phyloP scores from a whole-genome alignment of 2,888 invertebrate species.

The Caenorhabditis sp. region DNA sequence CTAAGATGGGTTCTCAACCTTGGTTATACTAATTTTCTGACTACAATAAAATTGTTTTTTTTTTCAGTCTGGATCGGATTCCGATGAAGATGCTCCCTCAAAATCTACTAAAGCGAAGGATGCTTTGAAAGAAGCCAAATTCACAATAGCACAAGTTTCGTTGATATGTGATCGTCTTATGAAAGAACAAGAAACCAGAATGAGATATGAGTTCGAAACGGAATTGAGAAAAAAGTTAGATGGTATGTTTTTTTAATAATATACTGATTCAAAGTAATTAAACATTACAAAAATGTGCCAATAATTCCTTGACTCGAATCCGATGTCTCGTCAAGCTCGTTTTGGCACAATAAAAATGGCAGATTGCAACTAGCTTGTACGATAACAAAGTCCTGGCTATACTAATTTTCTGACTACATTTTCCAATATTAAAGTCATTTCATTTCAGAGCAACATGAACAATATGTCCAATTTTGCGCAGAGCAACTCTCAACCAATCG shows the following conservation, averaged over 20 bases:
- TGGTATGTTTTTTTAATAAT: slow-evolving; percentile 64
- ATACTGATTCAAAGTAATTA: background rate
- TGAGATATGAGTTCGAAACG: slow-evolving; percentile 92
- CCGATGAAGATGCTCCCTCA: background rate
- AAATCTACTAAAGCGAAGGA: background rate
- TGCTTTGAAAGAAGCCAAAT: background rate
- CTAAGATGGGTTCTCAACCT: background rate
- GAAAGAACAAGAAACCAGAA: slow-evolving; percentile 90
- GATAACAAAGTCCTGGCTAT: slow-evolving; percentile 7
- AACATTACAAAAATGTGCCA: slow-evolving; percentile 5
- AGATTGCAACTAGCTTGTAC: slow-evolving; percentile 23
- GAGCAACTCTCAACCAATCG: slow-evolving; percentile 81
- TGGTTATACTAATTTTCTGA: slow-evolving; percentile 22
- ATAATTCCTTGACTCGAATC: slow-evolving; percentile 14
- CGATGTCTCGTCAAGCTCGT: slow-evolving; percentile 17
- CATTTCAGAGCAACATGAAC: slow-evolving; percentile 89
- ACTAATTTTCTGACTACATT: slow-evolving; percentile 21
- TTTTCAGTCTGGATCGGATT: slow-evolving; percentile 2
- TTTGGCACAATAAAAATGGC: slow-evolving; percentile 24
- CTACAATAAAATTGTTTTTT: slow-evolving; percentile 13
- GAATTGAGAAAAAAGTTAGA: slow-evolving; percentile 91
- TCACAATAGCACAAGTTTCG: slow-evolving; percentile 77
- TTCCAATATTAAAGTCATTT: background rate
- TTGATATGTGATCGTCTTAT: slow-evolving; percentile 96
- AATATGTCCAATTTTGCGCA: slow-evolving; percentile 96